Evolutionary conservation across 1,140 invertebrate species (phyloP), one percentile per base, ranked within the genome.

Genomic region (Drosophila kikkawai): DNA sequence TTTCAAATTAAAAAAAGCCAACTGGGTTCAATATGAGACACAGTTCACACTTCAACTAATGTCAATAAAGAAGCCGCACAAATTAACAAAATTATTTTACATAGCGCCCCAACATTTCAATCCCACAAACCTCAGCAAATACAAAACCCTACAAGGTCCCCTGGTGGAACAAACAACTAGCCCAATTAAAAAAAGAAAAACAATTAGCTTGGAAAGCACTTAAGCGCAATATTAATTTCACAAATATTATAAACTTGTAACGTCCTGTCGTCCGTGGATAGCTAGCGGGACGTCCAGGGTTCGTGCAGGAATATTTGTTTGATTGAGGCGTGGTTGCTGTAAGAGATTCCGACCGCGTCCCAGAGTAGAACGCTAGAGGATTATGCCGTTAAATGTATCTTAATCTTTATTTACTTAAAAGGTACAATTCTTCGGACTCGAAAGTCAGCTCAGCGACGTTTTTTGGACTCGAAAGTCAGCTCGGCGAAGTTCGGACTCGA

Each of bases 41-140:
- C 22, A 39, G 48, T 12, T 36, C 58, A 17, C 2, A 34, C 37
- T n/a, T 37, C 8, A 50, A 50, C 26, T 29, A 32, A 50, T 3
- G 4, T 56, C 26, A 65, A 57, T 26, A 70, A 70, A 55, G 22
- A 70, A 70, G 12, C 34, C 7, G 48, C 22, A 3, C 22, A 55
- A 64, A 53, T 56, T 7, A 64, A 70, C 17, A 64, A 15, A 64
- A 70, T 64, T 37, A 39, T 70, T 34, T 2, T 55, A 37, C 32
- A 15, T 37, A 53, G 67, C 39, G 48, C 48, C 37, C 48, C 37
- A 39, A n/a, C 26, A 22, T 70, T n/a, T 47, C 13, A 22, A 70
- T 70, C 22, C 50, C 60, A 64, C 60, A 71, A 64, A 71, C 60
- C 5, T 48, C 22, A 64, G 9, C 32, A 36, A 66, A 32, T 4